Evolutionary conservation across 2,888 invertebrate genomes (phyloP).

Genomic region (Yponomeuta evonymella): DNA sequence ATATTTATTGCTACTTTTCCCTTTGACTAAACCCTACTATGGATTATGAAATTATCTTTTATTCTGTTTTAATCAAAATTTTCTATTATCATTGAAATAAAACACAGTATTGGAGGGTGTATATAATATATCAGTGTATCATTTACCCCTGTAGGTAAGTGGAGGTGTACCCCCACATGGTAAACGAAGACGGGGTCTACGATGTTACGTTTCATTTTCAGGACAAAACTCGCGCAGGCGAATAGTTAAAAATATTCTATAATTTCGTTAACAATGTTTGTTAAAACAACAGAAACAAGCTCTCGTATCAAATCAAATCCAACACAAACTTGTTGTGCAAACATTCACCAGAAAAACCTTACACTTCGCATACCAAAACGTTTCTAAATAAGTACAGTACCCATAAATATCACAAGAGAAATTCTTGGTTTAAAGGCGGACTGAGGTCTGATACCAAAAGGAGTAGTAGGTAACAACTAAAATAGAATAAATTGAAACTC

Average conservation of each 20-base stretch:
- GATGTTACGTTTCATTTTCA: too few relatives aligned
- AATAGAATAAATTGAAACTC: slow-evolving; percentile 56
- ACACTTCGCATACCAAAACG: not conserved
- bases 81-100: too few relatives aligned
- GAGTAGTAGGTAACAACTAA: slow-evolving; percentile 28
- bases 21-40: too few relatives aligned
- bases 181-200: too few relatives aligned
- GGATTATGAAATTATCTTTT: too few relatives aligned
- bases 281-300: not conserved
- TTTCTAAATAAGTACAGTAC: not conserved
- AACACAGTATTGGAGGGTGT: too few relatives aligned
- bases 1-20: too few relatives aligned
- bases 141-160: too few relatives aligned
- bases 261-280: not conserved
- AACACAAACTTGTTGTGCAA: not conserved
- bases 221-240: not conserved
- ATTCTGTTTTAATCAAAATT: too few relatives aligned
- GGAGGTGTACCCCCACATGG: too few relatives aligned
- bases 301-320: not conserved
- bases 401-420: not conserved
- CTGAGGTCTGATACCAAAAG: not conserved
- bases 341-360: not conserved
- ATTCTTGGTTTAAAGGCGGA: not conserved
- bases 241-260: not conserved
- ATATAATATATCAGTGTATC: too few relatives aligned